phyloP scores from a whole-genome alignment of 2,888 invertebrate species.

The Taenaris catops region DNA sequence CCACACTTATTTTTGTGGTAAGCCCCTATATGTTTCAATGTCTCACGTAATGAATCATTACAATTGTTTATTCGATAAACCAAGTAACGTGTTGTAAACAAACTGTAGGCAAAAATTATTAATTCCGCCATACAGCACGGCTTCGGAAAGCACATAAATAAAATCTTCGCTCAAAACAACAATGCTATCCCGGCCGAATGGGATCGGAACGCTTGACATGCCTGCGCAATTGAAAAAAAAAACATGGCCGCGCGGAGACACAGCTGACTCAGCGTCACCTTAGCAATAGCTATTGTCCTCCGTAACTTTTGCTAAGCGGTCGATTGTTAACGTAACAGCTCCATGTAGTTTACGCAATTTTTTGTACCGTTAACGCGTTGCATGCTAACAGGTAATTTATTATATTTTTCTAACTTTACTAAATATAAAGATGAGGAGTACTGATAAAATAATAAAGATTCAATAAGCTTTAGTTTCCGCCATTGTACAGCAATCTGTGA shows the following conservation, averaged over 20 bases:
- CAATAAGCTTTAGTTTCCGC: too few species aligned
- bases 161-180: conserved; percentile 22
- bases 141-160: conserved; percentile 17
- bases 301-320: conserved; percentile 20
- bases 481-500: too few species aligned
- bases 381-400: not conserved
- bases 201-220: conserved; percentile 31
- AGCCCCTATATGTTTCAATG: too few species aligned
- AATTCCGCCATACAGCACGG: too few species aligned
- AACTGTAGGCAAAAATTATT: too few species aligned
- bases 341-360: conserved; percentile 11
- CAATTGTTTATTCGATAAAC: too few species aligned
- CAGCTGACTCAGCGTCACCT: conserved; percentile 70
- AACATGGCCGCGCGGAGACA: conserved; percentile 51
- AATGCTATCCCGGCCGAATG: conserved; percentile 26
- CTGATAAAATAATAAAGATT: too few species aligned
- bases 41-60: too few species aligned
- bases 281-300: conserved; percentile 36
- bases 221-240: conserved; percentile 46
- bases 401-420: too few species aligned
- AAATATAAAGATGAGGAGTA: too few species aligned
- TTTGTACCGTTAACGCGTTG: conserved; percentile 5
- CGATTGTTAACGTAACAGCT: conserved; percentile 19
- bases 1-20: too few species aligned
- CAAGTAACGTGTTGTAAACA: too few species aligned